Evolutionary conservation across 2,113 vertebrate genomes (phyloP).

Genomic region (Agelaius phoeniceus): DNA sequence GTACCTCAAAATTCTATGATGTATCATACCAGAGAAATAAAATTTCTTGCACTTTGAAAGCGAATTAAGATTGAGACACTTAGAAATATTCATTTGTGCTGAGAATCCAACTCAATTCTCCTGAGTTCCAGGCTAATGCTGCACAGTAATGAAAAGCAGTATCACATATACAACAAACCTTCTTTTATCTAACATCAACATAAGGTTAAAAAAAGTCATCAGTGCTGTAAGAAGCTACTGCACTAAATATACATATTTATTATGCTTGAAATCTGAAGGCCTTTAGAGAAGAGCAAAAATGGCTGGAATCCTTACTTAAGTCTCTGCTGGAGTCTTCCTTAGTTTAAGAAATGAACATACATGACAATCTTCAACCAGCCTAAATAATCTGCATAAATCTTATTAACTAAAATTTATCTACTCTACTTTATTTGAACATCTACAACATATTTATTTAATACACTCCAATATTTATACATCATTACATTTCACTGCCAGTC

Average conservation of each 20-base stretch:
- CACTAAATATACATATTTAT: neutral
- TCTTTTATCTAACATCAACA: neutral
- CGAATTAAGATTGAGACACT: neutral
- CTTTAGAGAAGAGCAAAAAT: neutral
- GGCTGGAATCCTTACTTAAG: neutral
- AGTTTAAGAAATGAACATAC: neutral
- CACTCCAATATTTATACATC: neutral
- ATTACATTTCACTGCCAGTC: neutral
- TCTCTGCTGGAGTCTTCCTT: neutral
- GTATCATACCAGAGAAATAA: neutral
- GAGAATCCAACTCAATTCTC: neutral
- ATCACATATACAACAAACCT: neutral
- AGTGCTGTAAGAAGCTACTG: neutral
- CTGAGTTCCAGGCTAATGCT: neutral
- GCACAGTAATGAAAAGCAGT: neutral
- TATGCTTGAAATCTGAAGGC: neutral
- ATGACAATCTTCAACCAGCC: neutral
- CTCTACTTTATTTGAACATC: neutral
- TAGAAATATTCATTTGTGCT: neutral
- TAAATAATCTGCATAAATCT: neutral
- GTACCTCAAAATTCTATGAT: neutral
- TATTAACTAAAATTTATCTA: neutral
- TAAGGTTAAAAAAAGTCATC: neutral
- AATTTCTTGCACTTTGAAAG: neutral
- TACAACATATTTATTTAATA: neutral